Conservation (phyloP, 2,888 invertebrate species). For the Aleiodes leptofemur region DNA sequence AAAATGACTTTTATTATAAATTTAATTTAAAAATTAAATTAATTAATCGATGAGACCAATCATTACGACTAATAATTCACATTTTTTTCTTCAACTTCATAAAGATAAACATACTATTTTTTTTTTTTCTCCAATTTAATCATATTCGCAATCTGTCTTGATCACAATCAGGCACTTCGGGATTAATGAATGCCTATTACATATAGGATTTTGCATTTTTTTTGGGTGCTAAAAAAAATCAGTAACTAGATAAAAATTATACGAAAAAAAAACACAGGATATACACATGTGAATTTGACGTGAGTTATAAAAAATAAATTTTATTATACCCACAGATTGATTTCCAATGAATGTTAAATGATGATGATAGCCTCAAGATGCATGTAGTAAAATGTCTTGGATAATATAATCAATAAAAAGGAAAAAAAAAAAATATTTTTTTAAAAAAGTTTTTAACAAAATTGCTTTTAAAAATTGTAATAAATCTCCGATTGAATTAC, state of each 20-base stretch:
- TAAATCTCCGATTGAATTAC: background rate
- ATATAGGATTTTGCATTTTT: too few relatives aligned
- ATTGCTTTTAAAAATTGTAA: background rate
- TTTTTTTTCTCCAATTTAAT: background rate
- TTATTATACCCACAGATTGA: conserved; percentile 9
- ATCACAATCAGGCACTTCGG: background rate
- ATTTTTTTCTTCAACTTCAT: background rate
- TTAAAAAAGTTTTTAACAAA: too few relatives aligned
- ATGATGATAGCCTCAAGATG: background rate
- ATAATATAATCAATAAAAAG: conserved; percentile 2
- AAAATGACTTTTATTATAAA: background rate
- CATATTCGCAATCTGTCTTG: background rate
- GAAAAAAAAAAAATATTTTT: background rate
- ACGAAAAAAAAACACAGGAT: background rate
- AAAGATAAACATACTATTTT: background rate
- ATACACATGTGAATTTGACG: background rate
- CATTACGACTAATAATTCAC: background rate
- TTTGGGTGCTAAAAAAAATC: too few relatives aligned
- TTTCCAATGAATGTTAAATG: conserved; percentile 11
- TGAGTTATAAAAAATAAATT: conserved; percentile 13
- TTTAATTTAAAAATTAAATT: background rate
- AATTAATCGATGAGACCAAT: background rate
- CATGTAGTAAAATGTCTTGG: background rate
- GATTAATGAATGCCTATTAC: too few relatives aligned
- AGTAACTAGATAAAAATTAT: background rate